Conservation (phyloP, 2,797 vertebrate genomes). For the Holocentrus rufus region DNA sequence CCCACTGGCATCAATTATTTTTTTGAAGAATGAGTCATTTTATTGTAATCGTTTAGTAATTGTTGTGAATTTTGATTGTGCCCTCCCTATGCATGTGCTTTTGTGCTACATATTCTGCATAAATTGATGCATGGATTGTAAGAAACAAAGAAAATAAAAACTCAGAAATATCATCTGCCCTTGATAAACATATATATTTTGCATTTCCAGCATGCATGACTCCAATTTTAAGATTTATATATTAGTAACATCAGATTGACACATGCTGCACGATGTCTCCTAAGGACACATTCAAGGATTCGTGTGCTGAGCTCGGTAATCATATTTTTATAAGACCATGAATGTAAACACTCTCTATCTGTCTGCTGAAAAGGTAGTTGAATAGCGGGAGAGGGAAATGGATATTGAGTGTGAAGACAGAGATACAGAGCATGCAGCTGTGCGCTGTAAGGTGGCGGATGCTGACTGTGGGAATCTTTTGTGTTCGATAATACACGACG, state of each 20-base stretch:
- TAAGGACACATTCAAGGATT: constrained; percentile 49
- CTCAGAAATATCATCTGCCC: neutral
- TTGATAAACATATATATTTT: neutral
- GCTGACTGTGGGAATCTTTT: constrained; percentile 64
- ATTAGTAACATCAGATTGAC: constrained; percentile 18
- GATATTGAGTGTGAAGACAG: constrained; percentile 57
- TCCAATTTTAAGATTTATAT: constrained; percentile 25
- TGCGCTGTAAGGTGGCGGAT: constrained; percentile 47
- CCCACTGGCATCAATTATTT: too few species aligned
- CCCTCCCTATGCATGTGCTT: too few species aligned
- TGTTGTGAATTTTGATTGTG: neutral
- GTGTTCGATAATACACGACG: constrained; percentile 39
- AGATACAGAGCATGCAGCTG: constrained; percentile 52
- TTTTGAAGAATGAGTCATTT: too few species aligned
- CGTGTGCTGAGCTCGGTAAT: constrained; percentile 40
- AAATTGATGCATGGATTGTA: neutral
- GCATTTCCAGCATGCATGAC: neutral
- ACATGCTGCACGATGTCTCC: constrained; percentile 28
- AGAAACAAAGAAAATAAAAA: neutral
- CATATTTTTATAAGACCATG: constrained; percentile 46
- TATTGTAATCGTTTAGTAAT: neutral
- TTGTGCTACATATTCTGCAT: neutral
- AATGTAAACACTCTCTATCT: constrained; percentile 57
- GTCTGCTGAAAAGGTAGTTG: constrained; percentile 50
- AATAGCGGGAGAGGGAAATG: constrained; percentile 50